phyloP scores from a whole-genome alignment of 2,888 invertebrate genomes.

The Rosalia funebris region DNA sequence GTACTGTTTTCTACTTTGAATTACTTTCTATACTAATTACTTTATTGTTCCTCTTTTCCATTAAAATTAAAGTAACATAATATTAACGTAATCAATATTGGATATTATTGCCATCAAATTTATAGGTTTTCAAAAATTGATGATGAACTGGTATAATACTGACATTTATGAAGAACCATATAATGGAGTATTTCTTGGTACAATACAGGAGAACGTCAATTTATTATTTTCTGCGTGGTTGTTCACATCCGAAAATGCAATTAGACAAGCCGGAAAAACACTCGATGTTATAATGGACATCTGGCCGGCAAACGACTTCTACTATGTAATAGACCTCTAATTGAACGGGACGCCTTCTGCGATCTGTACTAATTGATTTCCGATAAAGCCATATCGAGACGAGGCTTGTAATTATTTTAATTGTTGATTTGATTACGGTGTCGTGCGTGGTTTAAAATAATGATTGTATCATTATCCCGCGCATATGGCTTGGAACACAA shows the following conservation, averaged over 20 bases:
- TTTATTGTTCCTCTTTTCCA: too few species aligned
- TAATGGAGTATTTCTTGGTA: background rate
- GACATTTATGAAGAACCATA: background rate
- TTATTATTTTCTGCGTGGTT: background rate
- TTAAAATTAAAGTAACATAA: too few species aligned
- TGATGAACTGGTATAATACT: background rate
- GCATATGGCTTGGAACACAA: background rate
- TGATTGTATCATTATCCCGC: slow-evolving; percentile 1
- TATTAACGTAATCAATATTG: too few species aligned
- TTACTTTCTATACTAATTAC: too few species aligned
- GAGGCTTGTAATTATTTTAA: slow-evolving; percentile 12
- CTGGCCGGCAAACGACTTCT: slow-evolving; percentile 18
- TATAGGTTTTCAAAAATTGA: background rate
- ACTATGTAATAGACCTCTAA: slow-evolving; percentile 15
- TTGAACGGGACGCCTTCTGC: slow-evolving; percentile 20
- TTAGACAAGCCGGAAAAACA: background rate
- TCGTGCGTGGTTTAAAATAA: slow-evolving; percentile 13
- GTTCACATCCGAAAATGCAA: background rate
- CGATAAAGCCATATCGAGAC: slow-evolving; percentile 21
- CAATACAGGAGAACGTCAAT: background rate
- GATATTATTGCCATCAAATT: too few species aligned
- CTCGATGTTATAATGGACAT: slow-evolving; percentile 8
- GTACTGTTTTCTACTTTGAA: too few species aligned
- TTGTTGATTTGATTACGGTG: slow-evolving; percentile 17
- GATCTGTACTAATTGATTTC: slow-evolving; percentile 21